Evolutionary conservation across 2,888 invertebrate genomes (phyloP), one percentile per base, ranked within the genome.

Genomic region (Eutolmus rufibarbis): DNA sequence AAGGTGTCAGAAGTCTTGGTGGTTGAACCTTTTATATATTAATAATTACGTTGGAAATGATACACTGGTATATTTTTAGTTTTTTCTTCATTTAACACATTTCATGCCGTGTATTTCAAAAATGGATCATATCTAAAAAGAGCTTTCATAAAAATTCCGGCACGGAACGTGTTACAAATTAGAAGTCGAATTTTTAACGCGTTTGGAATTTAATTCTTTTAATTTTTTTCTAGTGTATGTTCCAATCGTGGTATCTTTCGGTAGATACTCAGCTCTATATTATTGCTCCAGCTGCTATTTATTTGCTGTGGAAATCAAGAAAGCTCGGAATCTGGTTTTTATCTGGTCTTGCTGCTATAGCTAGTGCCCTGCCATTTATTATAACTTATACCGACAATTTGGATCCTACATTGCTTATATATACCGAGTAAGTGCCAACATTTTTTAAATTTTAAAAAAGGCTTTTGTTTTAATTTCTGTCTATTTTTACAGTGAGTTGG

Each of bases 31-130:
- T 74, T 91, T 96, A 46, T 96, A 96, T 91, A 93, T 96, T 81
- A 96, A 96, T 90, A 96, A 96, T 90, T 96, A 96, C 90, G 93
- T 95, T 16, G 94, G 94, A 78, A 95, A 95, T 2, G 95, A 95
- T 66, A 90, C 91, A 28, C 88, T 91, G 89, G 91, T 91, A 89
- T 89, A 89, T n/a, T 51, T 51, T 51, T 51, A 0, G 5, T 51
- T 51, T n/a, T 40, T 40, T 40, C 9, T 0, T 12, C 12, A 12
- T 12, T 37, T 40, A 40, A 40, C 40, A 12, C 12, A 40, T 12
- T 12, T 4, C 40, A 12, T 40, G 12, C 40, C 7, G 40, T 12
- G 12, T 40, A 12, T 40, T 4, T 12, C 9, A 40, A 40, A 40
- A 40, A 40, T 12, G 40, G 2, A 12, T 40, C 40, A 40, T 4